Evolutionary conservation across 1,140 invertebrate genomes (phyloP), one percentile per base, ranked within the genome.

Genomic region (Micrasema longulum): DNA sequence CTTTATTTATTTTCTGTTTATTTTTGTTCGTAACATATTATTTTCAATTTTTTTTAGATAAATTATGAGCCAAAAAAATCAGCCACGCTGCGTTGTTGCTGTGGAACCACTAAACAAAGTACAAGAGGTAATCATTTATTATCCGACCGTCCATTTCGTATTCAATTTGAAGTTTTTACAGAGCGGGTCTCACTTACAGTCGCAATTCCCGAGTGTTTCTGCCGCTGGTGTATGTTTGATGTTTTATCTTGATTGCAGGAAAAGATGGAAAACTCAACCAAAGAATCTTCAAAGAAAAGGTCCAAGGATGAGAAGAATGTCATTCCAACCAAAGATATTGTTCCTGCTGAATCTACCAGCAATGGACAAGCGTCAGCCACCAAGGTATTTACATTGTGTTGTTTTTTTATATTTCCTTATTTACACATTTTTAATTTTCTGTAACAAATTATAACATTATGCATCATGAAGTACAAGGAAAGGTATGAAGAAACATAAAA

Each of bases 51-150:
- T 45, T 69, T 60, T 14, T 43, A 67, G 64, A 57, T 67, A 50
- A 60, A 57, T 41, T n/a, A 72, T 72, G 70, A 72, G 63, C 38
- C 60, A 66, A 41, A 72, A 72, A 38, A 72, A n/a, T 38, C 63
- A 41, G 36, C 70, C 63, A 9, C 35, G 38, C 14, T 47, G 53
- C 22, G 69, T 71, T 10, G 70, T 72, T 31, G 43, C 41, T 36
- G 52, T 72, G 23, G 70, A 72, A 53, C 63, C 70, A 35, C 31
- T 72, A 16, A 11, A n/a, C 6, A 69, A 57, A 57, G 31, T 47
- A 12, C 36, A 22, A 31, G 52, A 55, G 26, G 52, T 31, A 55
- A 55, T 20, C 20, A 31, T 1, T n/a, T 47, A n/a, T 47, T 47
- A n/a, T 53, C 22, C 10, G 12, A 52, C 20, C 14, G 14, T 53